A percentile compares a stretch with the other conserved stretches of the same genome.
Evolutionary conservation across 1,140 invertebrate species (phyloP).

Genomic region (Phocides pigmalion): DNA sequence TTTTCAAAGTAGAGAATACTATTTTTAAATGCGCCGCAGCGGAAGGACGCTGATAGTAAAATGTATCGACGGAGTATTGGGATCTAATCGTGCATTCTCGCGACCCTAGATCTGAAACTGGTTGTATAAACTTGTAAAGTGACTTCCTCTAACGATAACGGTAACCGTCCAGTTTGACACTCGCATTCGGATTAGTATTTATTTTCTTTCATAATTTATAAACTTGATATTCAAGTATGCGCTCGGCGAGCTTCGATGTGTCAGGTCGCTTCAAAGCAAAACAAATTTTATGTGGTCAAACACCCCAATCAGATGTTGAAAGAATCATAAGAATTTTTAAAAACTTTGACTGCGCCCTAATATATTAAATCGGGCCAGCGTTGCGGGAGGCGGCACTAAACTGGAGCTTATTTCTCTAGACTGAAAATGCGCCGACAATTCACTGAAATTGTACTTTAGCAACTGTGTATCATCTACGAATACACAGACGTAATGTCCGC

Average conservation of each 20-base stretch:
- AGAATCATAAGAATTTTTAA: background rate
- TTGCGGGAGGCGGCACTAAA: no score
- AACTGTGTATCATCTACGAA: no score
- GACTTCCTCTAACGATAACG: conserved; percentile 22
- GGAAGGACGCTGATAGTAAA: background rate
- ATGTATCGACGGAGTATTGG: background rate
- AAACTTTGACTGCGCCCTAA: background rate
- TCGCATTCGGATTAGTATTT: conserved; percentile 15
- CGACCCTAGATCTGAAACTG: background rate
- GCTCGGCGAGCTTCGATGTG: conserved; percentile 3
- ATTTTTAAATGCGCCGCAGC: no score
- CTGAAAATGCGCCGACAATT: no score
- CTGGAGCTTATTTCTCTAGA: no score
- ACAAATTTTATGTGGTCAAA: conserved; percentile 38
- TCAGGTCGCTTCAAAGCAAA: conserved; percentile 4
- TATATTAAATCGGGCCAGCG: no score
- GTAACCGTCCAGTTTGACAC: conserved; percentile 15
- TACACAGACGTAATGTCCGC: no score
- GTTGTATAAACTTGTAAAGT: conserved; percentile 13
- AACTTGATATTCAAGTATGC: conserved; percentile 5
- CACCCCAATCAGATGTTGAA: conserved; percentile 17
- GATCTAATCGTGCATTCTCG: background rate
- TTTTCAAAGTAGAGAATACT: no score
- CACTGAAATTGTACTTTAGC: no score
- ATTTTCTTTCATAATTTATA: conserved; percentile 15